Base-by-base conservation (phyloP, 2,113 vertebrate species). In the Rhynchomys soricoides region DNA sequence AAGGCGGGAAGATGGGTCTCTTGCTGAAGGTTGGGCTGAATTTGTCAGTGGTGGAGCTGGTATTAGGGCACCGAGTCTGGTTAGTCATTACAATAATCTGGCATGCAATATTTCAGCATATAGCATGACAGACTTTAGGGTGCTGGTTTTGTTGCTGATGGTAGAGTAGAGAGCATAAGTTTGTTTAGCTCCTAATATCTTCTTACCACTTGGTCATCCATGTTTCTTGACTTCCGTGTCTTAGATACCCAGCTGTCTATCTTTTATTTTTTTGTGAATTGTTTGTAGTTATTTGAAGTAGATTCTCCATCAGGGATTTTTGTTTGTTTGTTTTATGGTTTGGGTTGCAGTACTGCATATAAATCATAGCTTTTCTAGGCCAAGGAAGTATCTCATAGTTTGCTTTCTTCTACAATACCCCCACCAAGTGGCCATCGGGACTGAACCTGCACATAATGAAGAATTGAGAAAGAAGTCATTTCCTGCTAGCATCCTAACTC, bases 361-460 rank as follows among this genome's bases (percentile, higher is more conserved):
- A 74, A 13, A 78, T 50, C 66, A 75, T 0, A 7, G 22, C 37
- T 66, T 55, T 12, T 74, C n/a, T 86, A 70, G 66, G 34, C 89
- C 83, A 79, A 55, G 31, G 0, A 15, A 26, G 21, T 78, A 43
- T 73, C 86, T 75, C 50, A 89, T 52, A 29, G 34, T 0, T 64
- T 45, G 43, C 92, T 97, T 95, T 70, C 88, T 94, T 97, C 94
- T 92, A 48, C 93, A 97, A 97, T 34, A 96, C 96, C 66, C 95
- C 97, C 96, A 97, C 95, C 97, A 96, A 97, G 95, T 95, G 95
- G 95, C 92, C 95, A 92, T 71, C 21, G 34, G 64, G 77, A 52
- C 87, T 15, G 19, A 2, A 3, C 50, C 45, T 64, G 87, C 70
- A 85, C 22, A 40, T 29, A 40, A 21, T 40, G 66, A 73, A 29